A percentile compares a stretch with the other conserved stretches of the same genome.
These are phyloP conservation scores for Hololepta plana DNA, from an alignment of 2,888 invertebrate species.

Conservation along the genomic window DNA sequence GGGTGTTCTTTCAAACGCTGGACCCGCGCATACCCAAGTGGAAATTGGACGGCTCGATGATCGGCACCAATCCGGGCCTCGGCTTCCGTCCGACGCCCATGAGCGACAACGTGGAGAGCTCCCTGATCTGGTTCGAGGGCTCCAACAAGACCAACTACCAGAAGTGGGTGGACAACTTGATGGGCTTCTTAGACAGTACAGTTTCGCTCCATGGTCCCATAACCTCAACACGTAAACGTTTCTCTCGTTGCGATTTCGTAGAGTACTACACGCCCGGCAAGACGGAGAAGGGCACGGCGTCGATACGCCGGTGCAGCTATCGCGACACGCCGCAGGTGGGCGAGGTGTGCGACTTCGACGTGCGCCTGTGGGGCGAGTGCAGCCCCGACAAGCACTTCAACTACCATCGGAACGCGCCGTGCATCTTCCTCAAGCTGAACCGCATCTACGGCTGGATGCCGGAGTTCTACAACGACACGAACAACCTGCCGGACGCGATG, in stretches of 20 bases:
- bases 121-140: constrained; percentile 87
- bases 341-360: constrained; percentile 76
- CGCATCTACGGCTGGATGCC: constrained; percentile 88
- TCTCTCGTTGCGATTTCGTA: too few relatives aligned
- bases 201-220: too few relatives aligned
- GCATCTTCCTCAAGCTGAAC: constrained; percentile 89
- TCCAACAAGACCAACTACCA: constrained; percentile 57
- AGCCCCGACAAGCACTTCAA: constrained; percentile 72
- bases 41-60: constrained; percentile 69
- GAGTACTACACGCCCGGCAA: constrained; percentile 26
- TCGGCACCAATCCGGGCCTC: constrained; percentile 90
- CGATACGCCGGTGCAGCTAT: constrained; percentile 22
- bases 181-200: constrained; percentile 64
- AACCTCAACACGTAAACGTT: too few relatives aligned
- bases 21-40: constrained; percentile 82
- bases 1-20: constrained; percentile 82
- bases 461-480: constrained; percentile 56
- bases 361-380: constrained; percentile 64
- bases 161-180: constrained; percentile 61
- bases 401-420: constrained; percentile 82
- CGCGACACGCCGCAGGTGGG: constrained; percentile 27
- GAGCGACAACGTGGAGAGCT: constrained; percentile 73
- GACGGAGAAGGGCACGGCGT: constrained; percentile 25
- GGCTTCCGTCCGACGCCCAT: constrained; percentile 90
- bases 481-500: constrained; percentile 53